Evolutionary conservation across 2,888 invertebrate species (phyloP), one percentile per base, ranked within the genome.

Genomic region (Torymus tubicola): DNA sequence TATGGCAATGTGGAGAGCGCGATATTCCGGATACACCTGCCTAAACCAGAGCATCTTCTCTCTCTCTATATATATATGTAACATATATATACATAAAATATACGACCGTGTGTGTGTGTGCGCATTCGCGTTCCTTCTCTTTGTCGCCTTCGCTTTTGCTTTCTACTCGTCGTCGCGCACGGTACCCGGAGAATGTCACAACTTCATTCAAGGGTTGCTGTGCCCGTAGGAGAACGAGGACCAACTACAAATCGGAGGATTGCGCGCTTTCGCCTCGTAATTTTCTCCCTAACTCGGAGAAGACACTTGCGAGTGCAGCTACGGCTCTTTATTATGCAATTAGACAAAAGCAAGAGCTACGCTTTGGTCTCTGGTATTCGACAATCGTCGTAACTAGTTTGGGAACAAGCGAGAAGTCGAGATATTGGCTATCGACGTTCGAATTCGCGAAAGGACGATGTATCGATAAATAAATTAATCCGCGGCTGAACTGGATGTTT

Each of bases 1-100:
- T 86, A 88, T 84, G 85, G 86, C 85, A 83, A 86, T 83, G 85
- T 85, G 83, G 85, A 85, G 86, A 84, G 84, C 84, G 83, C 84
- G 83, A 84, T 84, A 87, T 87, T 87, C 83, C 83, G 42, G 42
- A 42, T 81, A 81, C 72, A 76, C 80, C 78, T 78, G 73, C 16
- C 42, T 42, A 64, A 64, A 24, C 50, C 16, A 24, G 8, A 42
- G 8, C 42, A 42, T 8, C 42, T 42, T 8, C 42, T 8, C 42
- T 5, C 3, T 31, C 31, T 0, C 31, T n/a, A 8, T 31, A 2
- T 31, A 42, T 42, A 8, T 42, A 5, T 42, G 5, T 31, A 2
- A 42, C 67, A 70, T 2, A 60, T 18, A 18, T 10, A 16, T 18
- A 16, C 16, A 60, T 18, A 18, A 63, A 13, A 16, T 52, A 10